phyloP scores from a whole-genome alignment of 2,888 invertebrate species.

The Agriopis marginaria region DNA sequence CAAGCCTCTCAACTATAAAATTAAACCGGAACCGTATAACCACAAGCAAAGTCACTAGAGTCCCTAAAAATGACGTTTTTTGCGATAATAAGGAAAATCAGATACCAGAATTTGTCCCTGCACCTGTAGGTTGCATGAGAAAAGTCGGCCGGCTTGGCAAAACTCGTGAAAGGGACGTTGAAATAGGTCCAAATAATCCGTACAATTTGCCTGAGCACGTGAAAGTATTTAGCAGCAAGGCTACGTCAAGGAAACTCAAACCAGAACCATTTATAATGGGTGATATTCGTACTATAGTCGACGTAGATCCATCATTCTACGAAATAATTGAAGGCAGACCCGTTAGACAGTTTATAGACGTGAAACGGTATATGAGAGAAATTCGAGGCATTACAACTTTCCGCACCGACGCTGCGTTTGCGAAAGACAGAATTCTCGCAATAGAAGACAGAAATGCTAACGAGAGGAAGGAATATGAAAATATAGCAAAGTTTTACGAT shows the following conservation, averaged over 20 bases:
- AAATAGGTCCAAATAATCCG: conserved; percentile 45
- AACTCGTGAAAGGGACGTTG: conserved; percentile 34
- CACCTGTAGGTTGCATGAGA: background rate
- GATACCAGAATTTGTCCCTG: conserved; percentile 25
- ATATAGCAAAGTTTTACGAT: conserved; percentile 36
- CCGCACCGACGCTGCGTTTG: conserved; percentile 53
- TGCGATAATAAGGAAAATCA: conserved; percentile 38
- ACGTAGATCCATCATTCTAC: conserved; percentile 55
- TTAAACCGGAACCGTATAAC: conserved; percentile 34
- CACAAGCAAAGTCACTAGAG: conserved; percentile 40
- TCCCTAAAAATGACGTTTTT: conserved; percentile 32
- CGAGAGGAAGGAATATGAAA: conserved; percentile 47
- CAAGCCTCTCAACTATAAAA: conserved; percentile 36
- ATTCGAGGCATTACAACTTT: conserved; percentile 53
- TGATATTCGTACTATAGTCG: conserved; percentile 53
- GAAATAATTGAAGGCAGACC: conserved; percentile 58
- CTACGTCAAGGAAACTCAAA: conserved; percentile 38
- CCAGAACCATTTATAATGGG: conserved; percentile 49
- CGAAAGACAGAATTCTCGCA: conserved; percentile 53
- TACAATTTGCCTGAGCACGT: conserved; percentile 46
- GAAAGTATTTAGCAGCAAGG: conserved; percentile 44
- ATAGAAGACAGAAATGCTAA: conserved; percentile 40
- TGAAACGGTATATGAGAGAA: conserved; percentile 54
- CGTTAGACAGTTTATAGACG: conserved; percentile 49
- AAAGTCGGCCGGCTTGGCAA: conserved; percentile 10